Base-by-base conservation (phyloP, 2,113 vertebrate species). In the Nothobranchius kuhntae region DNA sequence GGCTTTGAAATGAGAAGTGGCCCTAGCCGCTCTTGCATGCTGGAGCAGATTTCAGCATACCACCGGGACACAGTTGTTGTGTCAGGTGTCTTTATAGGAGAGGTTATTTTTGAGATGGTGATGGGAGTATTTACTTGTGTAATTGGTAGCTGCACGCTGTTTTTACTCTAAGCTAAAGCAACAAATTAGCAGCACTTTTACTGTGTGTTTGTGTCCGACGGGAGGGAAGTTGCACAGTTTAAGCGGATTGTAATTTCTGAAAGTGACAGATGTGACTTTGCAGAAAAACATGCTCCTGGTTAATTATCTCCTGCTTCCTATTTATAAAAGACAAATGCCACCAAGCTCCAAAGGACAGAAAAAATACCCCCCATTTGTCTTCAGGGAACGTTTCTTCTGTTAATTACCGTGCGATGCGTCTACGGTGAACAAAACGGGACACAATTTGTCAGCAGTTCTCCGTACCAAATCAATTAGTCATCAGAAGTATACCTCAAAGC, bases 51-150 rank as follows among this genome's bases (percentile, higher is more conserved):
- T n/a, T 79, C 70, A 26, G 68, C 82, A 86, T 88, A 45, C 88
- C 84, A 71, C 81, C 75, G 60, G 30, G 72, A 85, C 90, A 84
- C 93, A 95, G 92, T 90, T 95, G 94, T 91, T 85, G 85, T 85
- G 93, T 93, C 95, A 93, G 94, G 93, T 95, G 94, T 91, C 85
- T 86, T 83, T 88, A 75, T 58, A 6, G 75, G 87, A 77, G 87
- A 91, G 84, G 81, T 90, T 89, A 90, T 87, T 90, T 93, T 46
- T 89, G 89, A 92, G 61, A 82, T 52, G 78, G 81, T 71, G 80
- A 75, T 68, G 61, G 73, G 81, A 75, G 75, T 70, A 66, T 80
- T 77, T 71, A 65, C n/a, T 30, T 44, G 62, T 0, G 57, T 61
- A 63, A 72, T 58, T 51, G 53, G 77, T 24, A 42, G 67, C 70